Percentiles rank a stretch among this genome's conserved stretches.
Conservation (phyloP, 2,797 vertebrate genomes). For the Aulostomus chinensis region DNA sequence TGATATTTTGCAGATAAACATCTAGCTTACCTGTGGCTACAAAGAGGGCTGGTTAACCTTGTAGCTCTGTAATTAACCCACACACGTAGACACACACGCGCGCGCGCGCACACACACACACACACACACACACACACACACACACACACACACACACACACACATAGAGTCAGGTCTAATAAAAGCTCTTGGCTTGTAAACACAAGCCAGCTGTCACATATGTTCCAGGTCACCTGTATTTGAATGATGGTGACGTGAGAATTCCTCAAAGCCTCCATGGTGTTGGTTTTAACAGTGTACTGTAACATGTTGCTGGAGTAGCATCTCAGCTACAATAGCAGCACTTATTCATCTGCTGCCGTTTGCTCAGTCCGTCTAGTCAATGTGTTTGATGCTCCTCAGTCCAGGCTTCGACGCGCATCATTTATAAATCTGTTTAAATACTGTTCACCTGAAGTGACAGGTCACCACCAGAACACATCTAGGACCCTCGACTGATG, state of each 20-base stretch:
- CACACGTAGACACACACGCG: neutral
- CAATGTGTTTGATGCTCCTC: neutral
- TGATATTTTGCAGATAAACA: neutral
- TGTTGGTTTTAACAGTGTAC: neutral
- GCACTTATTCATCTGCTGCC: neutral
- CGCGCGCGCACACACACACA: neutral
- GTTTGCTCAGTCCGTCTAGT: too few species aligned
- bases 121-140: neutral
- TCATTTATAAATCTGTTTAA: too few species aligned
- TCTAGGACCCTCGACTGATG: too few species aligned
- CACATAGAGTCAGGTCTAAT: conserved; percentile 2
- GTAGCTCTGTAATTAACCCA: conserved; percentile 21
- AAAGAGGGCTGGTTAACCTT: conserved; percentile 9
- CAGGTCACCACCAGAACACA: too few species aligned
- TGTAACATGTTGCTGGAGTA: neutral
- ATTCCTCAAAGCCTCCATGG: neutral
- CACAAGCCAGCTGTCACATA: conserved; percentile 20
- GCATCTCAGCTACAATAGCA: neutral
- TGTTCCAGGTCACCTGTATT: conserved; percentile 14
- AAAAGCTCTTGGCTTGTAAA: conserved; percentile 18
- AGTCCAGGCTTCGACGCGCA: too few species aligned
- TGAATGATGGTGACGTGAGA: neutral
- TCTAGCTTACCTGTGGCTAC: neutral
- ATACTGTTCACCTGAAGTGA: too few species aligned
- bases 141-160: neutral